Evolutionary conservation across 2,797 vertebrate species (phyloP).

Genomic region (Catamblyrhynchus diadema): DNA sequence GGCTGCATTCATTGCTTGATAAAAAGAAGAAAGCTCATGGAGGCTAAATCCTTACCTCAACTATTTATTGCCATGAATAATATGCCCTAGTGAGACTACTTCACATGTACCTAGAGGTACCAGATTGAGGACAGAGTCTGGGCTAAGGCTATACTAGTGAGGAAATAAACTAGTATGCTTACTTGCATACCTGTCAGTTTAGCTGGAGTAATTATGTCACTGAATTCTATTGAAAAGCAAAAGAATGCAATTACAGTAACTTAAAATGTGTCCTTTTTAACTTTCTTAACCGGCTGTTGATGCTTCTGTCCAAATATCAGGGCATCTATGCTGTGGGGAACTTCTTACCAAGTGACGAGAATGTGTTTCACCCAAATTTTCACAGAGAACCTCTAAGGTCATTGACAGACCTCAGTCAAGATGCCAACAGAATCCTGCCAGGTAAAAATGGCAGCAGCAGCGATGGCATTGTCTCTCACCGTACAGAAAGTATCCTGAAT

Average conservation of each 20-base stretch:
- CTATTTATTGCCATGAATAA: not conserved
- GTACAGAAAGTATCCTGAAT: constrained; percentile 84
- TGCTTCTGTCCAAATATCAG: constrained; percentile 74
- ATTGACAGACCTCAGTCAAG: constrained; percentile 88
- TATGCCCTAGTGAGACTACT: not conserved
- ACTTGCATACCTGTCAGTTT: not conserved
- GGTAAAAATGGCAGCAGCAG: constrained; percentile 84
- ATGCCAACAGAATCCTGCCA: constrained; percentile 84
- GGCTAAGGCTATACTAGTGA: not conserved
- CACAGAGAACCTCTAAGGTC: constrained; percentile 80
- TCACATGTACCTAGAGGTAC: not conserved
- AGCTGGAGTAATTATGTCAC: not conserved
- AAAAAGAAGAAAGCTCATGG: not conserved
- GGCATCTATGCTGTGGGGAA: constrained; percentile 95
- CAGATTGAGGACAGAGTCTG: not conserved
- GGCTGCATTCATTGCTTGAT: not conserved
- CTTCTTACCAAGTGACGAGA: constrained; percentile 90
- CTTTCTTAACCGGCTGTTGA: not conserved
- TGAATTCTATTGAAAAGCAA: not conserved
- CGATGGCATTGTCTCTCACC: constrained; percentile 81
- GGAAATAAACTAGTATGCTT: not conserved
- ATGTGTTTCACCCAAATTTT: constrained; percentile 65
- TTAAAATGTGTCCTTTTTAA: not conserved
- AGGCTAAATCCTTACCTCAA: not conserved
- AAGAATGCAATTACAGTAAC: not conserved